Percentiles rank a stretch among this genome's conserved stretches.
Evolutionary conservation across 2,888 invertebrate species (phyloP).

Genomic region (Piscicola geometra): DNA sequence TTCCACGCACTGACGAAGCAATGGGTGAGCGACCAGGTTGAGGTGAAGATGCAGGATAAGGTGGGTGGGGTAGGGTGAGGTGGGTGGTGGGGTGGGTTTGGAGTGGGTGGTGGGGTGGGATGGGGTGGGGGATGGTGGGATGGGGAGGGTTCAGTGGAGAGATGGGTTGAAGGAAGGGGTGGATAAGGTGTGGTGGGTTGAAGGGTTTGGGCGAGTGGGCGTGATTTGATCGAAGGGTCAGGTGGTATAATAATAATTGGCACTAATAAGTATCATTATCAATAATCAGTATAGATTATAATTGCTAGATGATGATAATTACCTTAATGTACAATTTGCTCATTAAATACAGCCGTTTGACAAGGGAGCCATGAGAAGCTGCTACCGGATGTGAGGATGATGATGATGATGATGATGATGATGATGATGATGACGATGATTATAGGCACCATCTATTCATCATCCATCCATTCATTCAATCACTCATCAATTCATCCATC

Average conservation of each 20-base stretch:
- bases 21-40: slow-evolving; percentile 59
- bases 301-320: slow-evolving; percentile 2
- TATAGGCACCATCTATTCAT: neutral
- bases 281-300: no score
- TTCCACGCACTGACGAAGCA: slow-evolving; percentile 59
- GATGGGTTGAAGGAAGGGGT: neutral
- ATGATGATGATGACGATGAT: neutral
- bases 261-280: no score
- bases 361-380: slow-evolving; percentile 62
- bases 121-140: no score
- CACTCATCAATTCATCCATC: no score
- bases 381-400: slow-evolving; percentile 59
- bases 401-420: no score
- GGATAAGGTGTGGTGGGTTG: neutral
- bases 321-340: slow-evolving; percentile 35
- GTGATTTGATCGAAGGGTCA: neutral
- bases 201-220: no score
- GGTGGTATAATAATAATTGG: no score
- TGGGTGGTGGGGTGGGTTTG: neutral
- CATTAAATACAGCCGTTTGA: slow-evolving; percentile 58
- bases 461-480: no score
- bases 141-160: neutral
- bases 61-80: slow-evolving; percentile 43
- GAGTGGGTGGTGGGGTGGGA: neutral
- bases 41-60: slow-evolving; percentile 59